Conservation (phyloP, 2,113 vertebrate species). For the Malurus cyaneus region DNA sequence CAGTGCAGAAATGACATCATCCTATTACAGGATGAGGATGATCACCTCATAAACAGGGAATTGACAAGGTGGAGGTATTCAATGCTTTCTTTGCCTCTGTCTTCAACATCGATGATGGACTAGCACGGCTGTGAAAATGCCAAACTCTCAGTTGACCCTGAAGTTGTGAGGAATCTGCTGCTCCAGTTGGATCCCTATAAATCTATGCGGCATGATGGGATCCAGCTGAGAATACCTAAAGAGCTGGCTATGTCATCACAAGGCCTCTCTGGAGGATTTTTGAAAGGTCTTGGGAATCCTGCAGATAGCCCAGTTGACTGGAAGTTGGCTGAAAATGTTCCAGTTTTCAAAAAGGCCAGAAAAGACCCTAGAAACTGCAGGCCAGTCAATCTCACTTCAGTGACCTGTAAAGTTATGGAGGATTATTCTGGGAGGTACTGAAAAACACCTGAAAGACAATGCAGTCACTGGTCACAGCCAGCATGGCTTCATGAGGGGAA, state of each 20-base stretch:
- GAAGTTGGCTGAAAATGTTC: background rate
- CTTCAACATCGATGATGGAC: background rate
- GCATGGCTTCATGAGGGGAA: rapidly evolving
- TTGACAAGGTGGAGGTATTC: background rate
- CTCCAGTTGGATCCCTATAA: background rate
- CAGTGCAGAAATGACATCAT: background rate
- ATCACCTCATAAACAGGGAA: background rate
- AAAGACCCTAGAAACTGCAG: background rate
- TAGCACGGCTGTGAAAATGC: background rate
- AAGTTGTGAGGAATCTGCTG: background rate
- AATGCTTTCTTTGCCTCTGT: background rate
- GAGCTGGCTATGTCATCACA: background rate
- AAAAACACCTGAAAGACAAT: background rate
- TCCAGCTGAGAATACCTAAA: background rate
- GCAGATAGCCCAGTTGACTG: background rate
- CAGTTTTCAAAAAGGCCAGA: background rate
- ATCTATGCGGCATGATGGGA: background rate
- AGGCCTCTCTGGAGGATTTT: background rate
- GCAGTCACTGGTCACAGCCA: background rate
- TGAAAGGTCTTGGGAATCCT: background rate
- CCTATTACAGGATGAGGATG: background rate
- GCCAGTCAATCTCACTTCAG: background rate
- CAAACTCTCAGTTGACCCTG: background rate
- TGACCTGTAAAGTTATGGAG: background rate
- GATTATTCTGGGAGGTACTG: background rate